Evolutionary conservation across 2,888 invertebrate genomes (phyloP).

Genomic region (Drosophila nigricruria): DNA sequence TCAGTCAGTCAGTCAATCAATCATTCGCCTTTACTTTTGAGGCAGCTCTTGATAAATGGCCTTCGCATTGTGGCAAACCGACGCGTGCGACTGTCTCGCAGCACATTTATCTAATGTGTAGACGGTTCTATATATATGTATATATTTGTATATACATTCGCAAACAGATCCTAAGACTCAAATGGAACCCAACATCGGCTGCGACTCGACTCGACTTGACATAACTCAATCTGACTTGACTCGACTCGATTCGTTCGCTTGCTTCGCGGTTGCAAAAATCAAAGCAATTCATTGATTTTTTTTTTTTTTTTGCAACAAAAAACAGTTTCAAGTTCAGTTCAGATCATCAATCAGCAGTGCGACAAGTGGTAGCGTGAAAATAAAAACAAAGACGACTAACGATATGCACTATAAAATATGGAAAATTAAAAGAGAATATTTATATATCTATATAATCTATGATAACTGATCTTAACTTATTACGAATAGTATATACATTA

Average conservation of each 20-base stretch:
- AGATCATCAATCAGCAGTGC: constrained; percentile 70
- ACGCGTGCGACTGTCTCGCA: constrained; percentile 26
- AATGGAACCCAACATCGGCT: constrained; percentile 17
- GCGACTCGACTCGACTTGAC: constrained; percentile 17
- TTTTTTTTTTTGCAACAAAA: constrained; percentile 22
- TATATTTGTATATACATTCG: constrained; percentile 7
- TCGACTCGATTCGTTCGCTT: constrained; percentile 32
- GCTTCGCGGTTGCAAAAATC: constrained; percentile 37
- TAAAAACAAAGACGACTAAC: constrained; percentile 14
- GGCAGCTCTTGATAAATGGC: constrained; percentile 59
- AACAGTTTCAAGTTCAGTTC: constrained; percentile 72
- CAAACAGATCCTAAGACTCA: constrained; percentile 41
- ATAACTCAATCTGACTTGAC: constrained; percentile 15
- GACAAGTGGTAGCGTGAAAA: constrained; percentile 49
- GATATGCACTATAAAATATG: constrained; percentile 28
- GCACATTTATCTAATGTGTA: constrained; percentile 62
- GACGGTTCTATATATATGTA: constrained; percentile 47
- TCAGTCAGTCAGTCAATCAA: constrained; percentile 37
- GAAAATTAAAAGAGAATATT: not conserved
- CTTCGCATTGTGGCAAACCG: constrained; percentile 55
- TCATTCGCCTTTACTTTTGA: constrained; percentile 15
- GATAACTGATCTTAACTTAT: not conserved
- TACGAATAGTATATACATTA: no score
- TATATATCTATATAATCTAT: not conserved
- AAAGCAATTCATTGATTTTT: constrained; percentile 50